These are phyloP conservation scores for Corythoichthys haematopterus DNA, from an alignment of 2,113 vertebrate species.

Conservation along the genomic window DNA sequence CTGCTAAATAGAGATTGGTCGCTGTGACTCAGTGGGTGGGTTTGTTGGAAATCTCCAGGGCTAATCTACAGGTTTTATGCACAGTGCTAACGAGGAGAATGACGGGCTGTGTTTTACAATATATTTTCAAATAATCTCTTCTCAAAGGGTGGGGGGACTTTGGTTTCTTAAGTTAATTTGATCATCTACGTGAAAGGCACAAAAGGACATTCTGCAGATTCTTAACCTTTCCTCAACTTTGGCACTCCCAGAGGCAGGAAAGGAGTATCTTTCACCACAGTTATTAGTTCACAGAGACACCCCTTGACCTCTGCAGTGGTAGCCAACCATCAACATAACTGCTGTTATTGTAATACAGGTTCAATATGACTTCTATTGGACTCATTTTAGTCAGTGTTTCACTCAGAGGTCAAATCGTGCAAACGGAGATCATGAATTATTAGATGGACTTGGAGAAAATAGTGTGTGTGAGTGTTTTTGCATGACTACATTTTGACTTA, in stretches of 20 bases:
- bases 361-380: slow-evolving; percentile 48
- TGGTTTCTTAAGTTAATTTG: slow-evolving; percentile 72
- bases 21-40: slow-evolving; percentile 52
- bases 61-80: slow-evolving; percentile 9
- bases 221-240: slow-evolving; percentile 74
- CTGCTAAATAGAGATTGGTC: slow-evolving; percentile 39
- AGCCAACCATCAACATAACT: slow-evolving; percentile 67
- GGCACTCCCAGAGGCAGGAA: slow-evolving; percentile 67
- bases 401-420: not conserved
- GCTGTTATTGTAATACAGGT: slow-evolving; percentile 64
- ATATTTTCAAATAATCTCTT: slow-evolving; percentile 62
- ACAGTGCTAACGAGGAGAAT: slow-evolving; percentile 26
- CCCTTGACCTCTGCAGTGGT: slow-evolving; percentile 65
- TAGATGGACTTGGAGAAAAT: slow-evolving; percentile 4
- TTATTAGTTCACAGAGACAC: slow-evolving; percentile 72
- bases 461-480: not conserved
- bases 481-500: not conserved
- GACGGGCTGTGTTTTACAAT: slow-evolving; percentile 45
- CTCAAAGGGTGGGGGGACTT: slow-evolving; percentile 36
- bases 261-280: slow-evolving; percentile 71
- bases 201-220: slow-evolving; percentile 73
- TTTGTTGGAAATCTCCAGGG: slow-evolving; percentile 13
- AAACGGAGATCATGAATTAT: slow-evolving; percentile 14
- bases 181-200: slow-evolving; percentile 68
- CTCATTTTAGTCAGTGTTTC: slow-evolving; percentile 23